Percentiles rank a stretch among this genome's conserved stretches.
These are phyloP conservation scores for Heliangelus exortis DNA, from an alignment of 2,797 vertebrate species.

Conservation along the genomic window DNA sequence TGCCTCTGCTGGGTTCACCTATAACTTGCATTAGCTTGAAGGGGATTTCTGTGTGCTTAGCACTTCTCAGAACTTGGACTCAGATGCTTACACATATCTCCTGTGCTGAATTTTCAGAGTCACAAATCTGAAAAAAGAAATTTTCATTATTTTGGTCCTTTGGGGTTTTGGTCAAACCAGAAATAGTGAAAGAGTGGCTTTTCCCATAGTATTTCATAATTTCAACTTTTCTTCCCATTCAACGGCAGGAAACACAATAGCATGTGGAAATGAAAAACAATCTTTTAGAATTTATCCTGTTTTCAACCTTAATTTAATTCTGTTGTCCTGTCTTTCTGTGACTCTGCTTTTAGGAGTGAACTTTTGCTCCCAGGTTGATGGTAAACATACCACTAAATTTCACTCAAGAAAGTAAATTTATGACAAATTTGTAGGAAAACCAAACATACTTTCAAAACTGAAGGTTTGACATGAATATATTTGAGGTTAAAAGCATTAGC, in stretches of 20 bases:
- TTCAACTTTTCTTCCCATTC: not conserved
- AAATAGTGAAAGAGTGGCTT: not conserved
- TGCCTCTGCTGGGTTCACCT: not conserved
- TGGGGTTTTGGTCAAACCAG: not conserved
- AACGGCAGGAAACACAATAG: not conserved
- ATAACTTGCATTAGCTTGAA: not conserved
- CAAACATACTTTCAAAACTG: not conserved
- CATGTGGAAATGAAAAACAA: not conserved
- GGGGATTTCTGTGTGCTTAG: not conserved
- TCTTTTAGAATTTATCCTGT: not conserved
- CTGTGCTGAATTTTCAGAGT: not conserved
- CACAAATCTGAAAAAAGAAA: not conserved
- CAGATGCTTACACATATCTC: not conserved
- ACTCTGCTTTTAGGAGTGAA: not conserved
- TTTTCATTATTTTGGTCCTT: not conserved
- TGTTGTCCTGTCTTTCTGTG: not conserved
- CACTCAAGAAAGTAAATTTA: not conserved
- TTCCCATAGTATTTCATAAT: not conserved
- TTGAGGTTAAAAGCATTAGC: not conserved
- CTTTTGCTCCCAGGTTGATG: not conserved
- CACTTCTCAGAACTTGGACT: not conserved
- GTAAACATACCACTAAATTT: not conserved
- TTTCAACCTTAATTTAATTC: not conserved
- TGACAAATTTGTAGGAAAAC: not conserved
- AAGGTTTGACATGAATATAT: not conserved